Evolutionary conservation across 2,797 vertebrate species (phyloP).

Genomic region (Galaxias olidus): DNA sequence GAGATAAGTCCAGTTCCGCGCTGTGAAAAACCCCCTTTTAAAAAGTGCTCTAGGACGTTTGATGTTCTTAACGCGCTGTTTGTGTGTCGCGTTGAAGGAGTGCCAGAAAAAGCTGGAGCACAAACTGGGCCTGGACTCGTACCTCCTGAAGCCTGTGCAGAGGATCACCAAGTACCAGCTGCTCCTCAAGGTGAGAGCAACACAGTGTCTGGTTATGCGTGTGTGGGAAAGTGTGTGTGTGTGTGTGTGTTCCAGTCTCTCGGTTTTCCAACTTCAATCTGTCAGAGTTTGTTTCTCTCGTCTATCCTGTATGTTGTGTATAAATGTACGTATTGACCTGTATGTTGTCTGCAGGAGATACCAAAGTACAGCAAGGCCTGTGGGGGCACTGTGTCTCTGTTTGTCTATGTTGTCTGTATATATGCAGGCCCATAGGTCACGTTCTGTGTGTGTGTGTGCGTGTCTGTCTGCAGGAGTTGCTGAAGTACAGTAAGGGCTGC

Average conservation of each 20-base stretch:
- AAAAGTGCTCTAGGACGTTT: neutral
- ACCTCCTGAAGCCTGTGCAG: slow-evolving; percentile 96
- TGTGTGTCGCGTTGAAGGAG: slow-evolving; percentile 73
- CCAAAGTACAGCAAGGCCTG: too few relatives aligned
- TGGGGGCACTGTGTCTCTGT: too few relatives aligned
- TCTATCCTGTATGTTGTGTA: too few relatives aligned
- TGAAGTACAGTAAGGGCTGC: slow-evolving; percentile 94
- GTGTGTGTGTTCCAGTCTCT: slow-evolving; percentile 1
- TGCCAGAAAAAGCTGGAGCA: slow-evolving; percentile 97
- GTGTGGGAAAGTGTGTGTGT: neutral
- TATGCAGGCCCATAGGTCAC: neutral
- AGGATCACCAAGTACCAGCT: slow-evolving; percentile 98
- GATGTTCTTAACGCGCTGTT: neutral
- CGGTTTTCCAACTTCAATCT: too few relatives aligned
- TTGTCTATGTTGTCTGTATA: neutral
- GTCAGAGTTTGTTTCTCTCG: too few relatives aligned
- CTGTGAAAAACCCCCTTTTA: neutral
- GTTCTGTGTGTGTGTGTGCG: neutral
- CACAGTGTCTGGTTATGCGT: neutral
- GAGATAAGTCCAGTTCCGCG: too few relatives aligned
- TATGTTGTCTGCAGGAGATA: too few relatives aligned
- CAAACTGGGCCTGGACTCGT: slow-evolving; percentile 97
- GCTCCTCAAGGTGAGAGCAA: slow-evolving; percentile 84
- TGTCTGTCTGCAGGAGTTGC: slow-evolving; percentile 81
- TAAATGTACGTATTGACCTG: too few relatives aligned